Conservation (phyloP, 2,113 vertebrate genomes). For the Jacana jacana region DNA sequence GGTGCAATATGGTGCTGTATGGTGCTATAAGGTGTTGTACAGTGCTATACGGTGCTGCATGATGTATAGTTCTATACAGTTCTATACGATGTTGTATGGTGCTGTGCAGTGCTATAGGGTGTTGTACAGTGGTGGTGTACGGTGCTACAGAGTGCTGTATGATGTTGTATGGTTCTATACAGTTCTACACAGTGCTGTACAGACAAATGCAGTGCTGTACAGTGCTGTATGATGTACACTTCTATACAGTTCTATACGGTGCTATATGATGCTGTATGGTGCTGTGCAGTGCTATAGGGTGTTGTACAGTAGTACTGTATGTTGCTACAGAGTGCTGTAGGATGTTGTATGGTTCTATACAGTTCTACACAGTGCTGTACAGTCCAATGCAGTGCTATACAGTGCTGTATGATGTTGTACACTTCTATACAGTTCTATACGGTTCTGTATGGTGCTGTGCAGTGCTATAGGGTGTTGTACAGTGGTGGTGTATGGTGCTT, state of each 20-base stretch:
- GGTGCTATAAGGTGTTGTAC: too few species aligned
- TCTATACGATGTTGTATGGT: neutral
- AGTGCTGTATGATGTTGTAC: neutral
- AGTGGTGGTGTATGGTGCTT: too few species aligned
- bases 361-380: accelerated
- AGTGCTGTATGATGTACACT: neutral
- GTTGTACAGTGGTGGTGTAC: too few species aligned
- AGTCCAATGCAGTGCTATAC: neutral
- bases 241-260: too few species aligned
- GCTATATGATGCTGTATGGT: neutral
- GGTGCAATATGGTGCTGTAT: too few species aligned
- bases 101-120: neutral
- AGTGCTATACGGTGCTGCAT: accelerated
- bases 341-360: accelerated
- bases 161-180: too few species aligned
- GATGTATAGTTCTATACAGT: accelerated
- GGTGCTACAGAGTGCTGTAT: too few species aligned
- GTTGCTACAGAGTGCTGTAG: too few species aligned
- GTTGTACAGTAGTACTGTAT: too few species aligned
- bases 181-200: accelerated
- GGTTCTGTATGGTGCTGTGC: neutral
- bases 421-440: neutral
- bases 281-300: neutral
- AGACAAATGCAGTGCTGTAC: too few species aligned
- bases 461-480: accelerated